These are phyloP conservation scores for Tinea pellionella DNA, from an alignment of 2,888 invertebrate species.

Conservation along the genomic window DNA sequence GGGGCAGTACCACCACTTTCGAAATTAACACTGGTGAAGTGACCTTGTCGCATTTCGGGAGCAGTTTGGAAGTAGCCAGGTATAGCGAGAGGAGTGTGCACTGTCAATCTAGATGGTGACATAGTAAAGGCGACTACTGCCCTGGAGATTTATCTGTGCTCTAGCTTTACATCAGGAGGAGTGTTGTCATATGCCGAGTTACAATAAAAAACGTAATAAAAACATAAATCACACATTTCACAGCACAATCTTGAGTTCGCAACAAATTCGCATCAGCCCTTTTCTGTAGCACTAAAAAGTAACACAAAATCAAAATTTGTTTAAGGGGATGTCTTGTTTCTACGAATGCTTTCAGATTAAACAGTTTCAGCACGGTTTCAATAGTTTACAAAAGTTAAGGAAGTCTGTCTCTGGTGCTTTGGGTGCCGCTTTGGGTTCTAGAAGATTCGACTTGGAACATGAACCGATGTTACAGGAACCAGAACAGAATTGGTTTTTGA, in stretches of 20 bases:
- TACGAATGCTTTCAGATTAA: constrained; percentile 67
- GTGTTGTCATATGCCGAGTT: too few relatives aligned
- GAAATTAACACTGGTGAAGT: too few relatives aligned
- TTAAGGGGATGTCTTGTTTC: constrained; percentile 66
- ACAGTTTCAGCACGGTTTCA: constrained; percentile 66
- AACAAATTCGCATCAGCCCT: neutral
- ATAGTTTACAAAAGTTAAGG: constrained; percentile 77
- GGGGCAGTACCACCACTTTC: too few relatives aligned
- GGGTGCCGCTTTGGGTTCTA: constrained; percentile 60
- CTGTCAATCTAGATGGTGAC: too few relatives aligned
- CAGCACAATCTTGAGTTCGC: neutral
- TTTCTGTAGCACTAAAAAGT: constrained; percentile 19
- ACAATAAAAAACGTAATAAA: too few relatives aligned
- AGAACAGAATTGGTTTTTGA: constrained; percentile 82
- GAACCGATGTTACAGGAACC: constrained; percentile 60
- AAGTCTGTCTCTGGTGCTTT: constrained; percentile 76
- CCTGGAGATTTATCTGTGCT: too few relatives aligned
- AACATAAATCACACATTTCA: too few relatives aligned
- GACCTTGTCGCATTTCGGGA: too few relatives aligned
- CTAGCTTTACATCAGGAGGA: too few relatives aligned
- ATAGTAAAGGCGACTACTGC: too few relatives aligned
- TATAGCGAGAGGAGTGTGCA: too few relatives aligned
- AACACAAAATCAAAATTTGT: constrained; percentile 41
- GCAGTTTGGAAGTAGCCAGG: too few relatives aligned
- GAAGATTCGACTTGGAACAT: constrained; percentile 61